Conservation (phyloP, 2,797 vertebrate species). For the Poliocrania exsul region DNA sequence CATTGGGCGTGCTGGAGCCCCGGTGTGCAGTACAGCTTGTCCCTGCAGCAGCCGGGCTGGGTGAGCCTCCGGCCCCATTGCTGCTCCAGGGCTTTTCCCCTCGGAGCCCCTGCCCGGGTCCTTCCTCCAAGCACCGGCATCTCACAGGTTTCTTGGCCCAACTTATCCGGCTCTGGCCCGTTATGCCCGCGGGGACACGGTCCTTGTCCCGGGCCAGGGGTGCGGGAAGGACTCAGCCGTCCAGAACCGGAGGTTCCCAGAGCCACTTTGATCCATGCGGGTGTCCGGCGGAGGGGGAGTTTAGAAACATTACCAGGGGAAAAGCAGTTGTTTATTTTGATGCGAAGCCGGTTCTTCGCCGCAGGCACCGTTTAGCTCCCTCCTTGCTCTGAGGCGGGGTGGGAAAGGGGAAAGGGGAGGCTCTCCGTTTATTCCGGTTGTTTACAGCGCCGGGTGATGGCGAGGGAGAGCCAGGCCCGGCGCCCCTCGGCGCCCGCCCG, state of each 20-base stretch:
- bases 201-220: neutral
- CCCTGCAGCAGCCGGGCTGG: neutral
- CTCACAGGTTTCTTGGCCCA: neutral
- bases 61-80: fast-evolving
- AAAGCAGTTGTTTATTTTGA: slow-evolving; percentile 11
- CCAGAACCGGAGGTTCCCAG: neutral
- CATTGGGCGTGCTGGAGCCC: neutral
- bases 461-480: neutral
- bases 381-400: neutral
- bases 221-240: neutral
- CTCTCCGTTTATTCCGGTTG: slow-evolving; percentile 48
- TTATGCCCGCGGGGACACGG: neutral
- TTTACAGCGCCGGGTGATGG: slow-evolving; percentile 10
- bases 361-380: neutral
- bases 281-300: neutral
- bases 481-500: neutral
- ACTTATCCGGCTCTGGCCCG: neutral
- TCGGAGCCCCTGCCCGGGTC: fast-evolving
- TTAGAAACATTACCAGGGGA: neutral
- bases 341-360: neutral
- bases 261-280: slow-evolving; percentile 5
- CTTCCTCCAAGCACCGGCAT: fast-evolving
- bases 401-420: slow-evolving; percentile 63
- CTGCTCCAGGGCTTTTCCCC: neutral
- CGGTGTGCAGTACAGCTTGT: fast-evolving